Conservation (phyloP, 2,888 invertebrate genomes). For the Hyalella azteca region DNA sequence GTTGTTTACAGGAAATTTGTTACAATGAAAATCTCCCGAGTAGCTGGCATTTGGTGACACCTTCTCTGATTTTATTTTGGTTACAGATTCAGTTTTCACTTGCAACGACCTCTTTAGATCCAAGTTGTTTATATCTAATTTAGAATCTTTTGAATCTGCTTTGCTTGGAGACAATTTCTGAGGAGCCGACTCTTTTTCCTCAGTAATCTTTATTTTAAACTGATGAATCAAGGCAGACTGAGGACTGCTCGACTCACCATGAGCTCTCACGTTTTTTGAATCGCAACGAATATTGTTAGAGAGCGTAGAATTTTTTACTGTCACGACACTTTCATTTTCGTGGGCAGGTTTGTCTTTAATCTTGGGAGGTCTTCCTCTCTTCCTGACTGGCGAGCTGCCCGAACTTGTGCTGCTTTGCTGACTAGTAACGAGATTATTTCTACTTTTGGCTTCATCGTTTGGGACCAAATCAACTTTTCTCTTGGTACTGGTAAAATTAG, state of each 20-base stretch:
- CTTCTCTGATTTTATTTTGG: conserved; percentile 49
- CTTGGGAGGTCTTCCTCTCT: conserved; percentile 51
- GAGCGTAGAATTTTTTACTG: neutral
- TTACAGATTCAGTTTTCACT: conserved; percentile 36
- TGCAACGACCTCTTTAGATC: conserved; percentile 28
- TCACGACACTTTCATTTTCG: conserved; percentile 1
- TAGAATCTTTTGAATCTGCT: conserved; percentile 28
- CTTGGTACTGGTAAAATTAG: too few relatives aligned
- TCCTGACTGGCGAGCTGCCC: neutral
- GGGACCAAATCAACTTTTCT: neutral
- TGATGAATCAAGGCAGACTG: conserved; percentile 23
- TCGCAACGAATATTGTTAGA: conserved; percentile 20
- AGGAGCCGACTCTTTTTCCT: conserved; percentile 18
- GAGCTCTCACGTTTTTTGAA: conserved; percentile 39
- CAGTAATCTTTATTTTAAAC: conserved; percentile 19
- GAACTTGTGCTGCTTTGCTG: neutral
- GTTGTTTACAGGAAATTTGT: neutral
- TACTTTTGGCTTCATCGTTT: neutral
- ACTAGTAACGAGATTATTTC: neutral
- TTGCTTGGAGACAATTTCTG: conserved; percentile 1
- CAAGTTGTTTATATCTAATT: neutral
- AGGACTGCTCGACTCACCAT: conserved; percentile 18
- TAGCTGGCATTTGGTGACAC: conserved; percentile 45
- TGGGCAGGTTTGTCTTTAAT: conserved; percentile 39
- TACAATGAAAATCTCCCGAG: neutral